Percentiles rank a stretch among this genome's conserved stretches.
phyloP scores from a whole-genome alignment of 2,113 vertebrate genomes.

The Ciconia maguari region DNA sequence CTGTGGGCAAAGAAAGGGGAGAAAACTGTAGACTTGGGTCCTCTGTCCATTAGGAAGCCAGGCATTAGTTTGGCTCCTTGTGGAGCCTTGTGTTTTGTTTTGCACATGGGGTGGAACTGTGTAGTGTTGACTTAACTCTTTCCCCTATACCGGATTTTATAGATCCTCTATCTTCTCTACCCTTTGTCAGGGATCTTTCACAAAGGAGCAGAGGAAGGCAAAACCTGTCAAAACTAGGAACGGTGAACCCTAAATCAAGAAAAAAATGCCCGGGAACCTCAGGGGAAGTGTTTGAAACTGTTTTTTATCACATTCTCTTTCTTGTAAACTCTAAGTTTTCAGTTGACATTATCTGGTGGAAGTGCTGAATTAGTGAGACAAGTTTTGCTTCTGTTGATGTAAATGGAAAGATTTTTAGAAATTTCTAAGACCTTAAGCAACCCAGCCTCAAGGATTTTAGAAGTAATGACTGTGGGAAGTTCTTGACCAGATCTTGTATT shows the following conservation, averaged over 20 bases:
- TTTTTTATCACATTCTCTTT: not conserved
- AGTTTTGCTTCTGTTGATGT: not conserved
- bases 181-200: not conserved
- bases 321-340: not conserved
- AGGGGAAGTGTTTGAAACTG: not conserved
- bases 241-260: not conserved
- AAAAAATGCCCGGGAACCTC: not conserved
- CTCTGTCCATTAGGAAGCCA: not conserved
- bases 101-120: not conserved
- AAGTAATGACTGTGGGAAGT: not conserved
- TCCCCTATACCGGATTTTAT: not conserved
- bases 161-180: not conserved
- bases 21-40: not conserved
- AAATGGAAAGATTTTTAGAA: not conserved
- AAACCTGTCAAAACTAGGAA: not conserved
- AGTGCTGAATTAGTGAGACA: not conserved
- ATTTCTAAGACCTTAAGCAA: not conserved
- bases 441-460: not conserved
- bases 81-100: not conserved
- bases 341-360: not conserved
- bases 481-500: not conserved
- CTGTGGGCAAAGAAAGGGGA: not conserved
- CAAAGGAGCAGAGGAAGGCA: not conserved
- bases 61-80: not conserved
- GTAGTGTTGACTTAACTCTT: not conserved